Conservation (phyloP, 2,797 vertebrate genomes). For the Clarias fuscus region DNA sequence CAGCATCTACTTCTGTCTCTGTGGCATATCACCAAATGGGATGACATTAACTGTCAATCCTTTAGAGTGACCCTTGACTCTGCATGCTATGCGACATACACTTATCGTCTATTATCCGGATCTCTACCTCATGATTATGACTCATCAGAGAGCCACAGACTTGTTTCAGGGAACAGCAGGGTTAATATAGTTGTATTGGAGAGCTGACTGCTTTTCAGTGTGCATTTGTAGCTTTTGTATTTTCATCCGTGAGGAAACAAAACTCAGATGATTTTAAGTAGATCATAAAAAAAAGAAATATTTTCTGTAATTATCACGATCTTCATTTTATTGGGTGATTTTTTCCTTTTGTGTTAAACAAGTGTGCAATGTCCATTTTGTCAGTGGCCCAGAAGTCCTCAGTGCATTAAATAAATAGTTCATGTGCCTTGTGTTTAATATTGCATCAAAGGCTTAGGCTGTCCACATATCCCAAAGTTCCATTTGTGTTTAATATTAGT, state of each 20-base stretch:
- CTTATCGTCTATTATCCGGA: conserved; percentile 28
- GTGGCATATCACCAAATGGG: conserved; percentile 11
- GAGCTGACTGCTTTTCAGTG: not conserved
- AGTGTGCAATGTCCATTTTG: not conserved
- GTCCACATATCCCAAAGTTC: conserved; percentile 7
- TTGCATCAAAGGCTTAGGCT: conserved; percentile 23
- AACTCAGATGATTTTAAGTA: not conserved
- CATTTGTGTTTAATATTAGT: not conserved
- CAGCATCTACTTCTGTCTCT: not conserved
- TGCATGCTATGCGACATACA: not conserved
- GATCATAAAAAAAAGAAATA: not conserved
- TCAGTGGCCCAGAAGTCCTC: not conserved
- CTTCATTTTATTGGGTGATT: not conserved
- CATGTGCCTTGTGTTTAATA: conserved; percentile 14
- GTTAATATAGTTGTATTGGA: conserved; percentile 17
- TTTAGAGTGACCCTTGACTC: conserved; percentile 23
- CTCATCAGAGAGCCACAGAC: conserved; percentile 29
- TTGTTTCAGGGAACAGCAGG: conserved; percentile 21
- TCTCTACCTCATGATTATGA: conserved; percentile 37
- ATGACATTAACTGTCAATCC: conserved; percentile 20
- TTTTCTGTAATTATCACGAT: not conserved
- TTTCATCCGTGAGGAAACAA: not conserved
- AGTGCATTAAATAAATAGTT: conserved; percentile 15
- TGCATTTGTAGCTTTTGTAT: conserved; percentile 3
- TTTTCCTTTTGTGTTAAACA: not conserved